Percentiles rank a stretch among this genome's conserved stretches.
Evolutionary conservation across 2,888 invertebrate species (phyloP).

Genomic region (Axea sp.): DNA sequence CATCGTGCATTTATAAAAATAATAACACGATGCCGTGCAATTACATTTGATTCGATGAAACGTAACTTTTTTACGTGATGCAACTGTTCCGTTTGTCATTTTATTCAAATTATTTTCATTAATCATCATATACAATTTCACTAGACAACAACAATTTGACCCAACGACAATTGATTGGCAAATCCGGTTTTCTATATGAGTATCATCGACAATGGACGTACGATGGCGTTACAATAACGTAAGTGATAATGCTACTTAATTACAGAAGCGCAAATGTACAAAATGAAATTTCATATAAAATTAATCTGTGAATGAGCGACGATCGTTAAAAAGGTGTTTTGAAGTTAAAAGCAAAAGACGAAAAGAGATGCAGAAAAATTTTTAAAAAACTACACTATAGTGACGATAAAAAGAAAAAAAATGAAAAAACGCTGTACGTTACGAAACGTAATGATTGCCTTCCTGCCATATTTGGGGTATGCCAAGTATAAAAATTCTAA

Average conservation of each 20-base stretch:
- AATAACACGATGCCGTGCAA: slow-evolving; percentile 49
- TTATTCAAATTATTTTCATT: slow-evolving; percentile 52
- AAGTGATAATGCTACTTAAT: slow-evolving; percentile 62
- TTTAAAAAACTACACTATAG: slow-evolving; percentile 58
- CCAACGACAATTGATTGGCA: slow-evolving; percentile 45
- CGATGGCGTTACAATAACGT: slow-evolving; percentile 58
- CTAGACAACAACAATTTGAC: slow-evolving; percentile 50
- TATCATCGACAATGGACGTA: slow-evolving; percentile 58
- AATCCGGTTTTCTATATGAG: slow-evolving; percentile 51
- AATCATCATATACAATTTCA: slow-evolving; percentile 48
- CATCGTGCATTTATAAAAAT: slow-evolving; percentile 58
- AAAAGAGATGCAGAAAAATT: slow-evolving; percentile 55
- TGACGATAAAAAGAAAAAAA: slow-evolving; percentile 59
- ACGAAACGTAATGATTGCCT: slow-evolving; percentile 82
- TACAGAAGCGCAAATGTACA: slow-evolving; percentile 66
- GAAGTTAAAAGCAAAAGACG: slow-evolving; percentile 44
- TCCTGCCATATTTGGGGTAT: slow-evolving; percentile 84
- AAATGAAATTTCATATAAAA: slow-evolving; percentile 66
- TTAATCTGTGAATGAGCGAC: slow-evolving; percentile 58
- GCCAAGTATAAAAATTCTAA: slow-evolving; percentile 81
- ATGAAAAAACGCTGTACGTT: slow-evolving; percentile 80
- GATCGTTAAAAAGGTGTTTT: slow-evolving; percentile 56
- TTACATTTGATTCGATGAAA: slow-evolving; percentile 49
- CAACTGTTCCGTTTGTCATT: slow-evolving; percentile 51
- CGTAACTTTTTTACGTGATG: slow-evolving; percentile 49